phyloP scores from a whole-genome alignment of 1,140 invertebrate species.

The Macrobrachium nipponense region DNA sequence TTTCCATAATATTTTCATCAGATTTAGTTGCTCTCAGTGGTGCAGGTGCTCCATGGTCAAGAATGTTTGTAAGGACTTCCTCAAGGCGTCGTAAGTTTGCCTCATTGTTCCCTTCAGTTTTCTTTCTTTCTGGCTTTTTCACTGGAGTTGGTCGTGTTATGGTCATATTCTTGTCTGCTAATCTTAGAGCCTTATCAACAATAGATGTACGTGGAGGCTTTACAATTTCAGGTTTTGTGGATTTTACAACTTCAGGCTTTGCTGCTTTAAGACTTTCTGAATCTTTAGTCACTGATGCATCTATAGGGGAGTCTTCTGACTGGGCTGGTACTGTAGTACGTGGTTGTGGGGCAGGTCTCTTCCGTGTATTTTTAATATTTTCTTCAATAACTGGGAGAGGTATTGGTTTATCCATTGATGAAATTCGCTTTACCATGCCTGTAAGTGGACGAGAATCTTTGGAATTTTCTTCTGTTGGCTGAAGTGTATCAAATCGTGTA shows the following conservation, averaged over 20 bases:
- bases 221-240: constrained; percentile 16
- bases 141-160: background rate
- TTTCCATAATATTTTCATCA: constrained; percentile 53
- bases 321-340: background rate
- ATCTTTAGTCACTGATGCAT: background rate
- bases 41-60: constrained; percentile 30
- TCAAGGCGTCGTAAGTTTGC: constrained; percentile 34
- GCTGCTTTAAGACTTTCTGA: background rate
- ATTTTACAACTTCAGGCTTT: background rate
- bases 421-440: background rate
- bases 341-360: constrained; percentile 49
- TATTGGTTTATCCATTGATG: constrained; percentile 8
- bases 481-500: background rate
- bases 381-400: constrained; percentile 48
- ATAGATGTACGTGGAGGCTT: constrained; percentile 49
- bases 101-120: background rate
- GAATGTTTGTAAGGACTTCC: constrained; percentile 48
- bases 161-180: constrained; percentile 8
- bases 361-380: constrained; percentile 39
- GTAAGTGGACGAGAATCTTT: background rate
- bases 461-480: background rate
- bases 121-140: constrained; percentile 35
- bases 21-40: constrained; percentile 47
- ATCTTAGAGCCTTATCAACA: constrained; percentile 11
- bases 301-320: background rate